Conservation (phyloP, 1,140 invertebrate species). For the Pseudachorutes palmiensis region DNA sequence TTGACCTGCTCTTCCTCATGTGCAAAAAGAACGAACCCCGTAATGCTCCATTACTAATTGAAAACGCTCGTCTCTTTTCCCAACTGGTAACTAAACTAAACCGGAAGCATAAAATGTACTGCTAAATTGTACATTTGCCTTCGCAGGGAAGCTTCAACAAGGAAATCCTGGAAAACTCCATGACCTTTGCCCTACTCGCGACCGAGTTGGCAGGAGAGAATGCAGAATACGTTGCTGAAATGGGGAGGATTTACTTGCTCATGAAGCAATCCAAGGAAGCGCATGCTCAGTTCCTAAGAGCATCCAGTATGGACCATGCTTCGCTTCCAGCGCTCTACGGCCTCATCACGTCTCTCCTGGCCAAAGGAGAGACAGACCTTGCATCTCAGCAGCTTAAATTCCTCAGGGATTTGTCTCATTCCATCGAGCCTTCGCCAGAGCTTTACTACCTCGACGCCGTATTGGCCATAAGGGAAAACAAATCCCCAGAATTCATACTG, state of each 20-base stretch:
- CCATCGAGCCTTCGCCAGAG: slow-evolving; percentile 47
- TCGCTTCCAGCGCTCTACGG: slow-evolving; percentile 62
- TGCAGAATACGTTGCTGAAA: slow-evolving; percentile 63
- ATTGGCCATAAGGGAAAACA: slow-evolving; percentile 50
- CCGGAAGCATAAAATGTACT: background rate
- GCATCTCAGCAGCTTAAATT: slow-evolving; percentile 78
- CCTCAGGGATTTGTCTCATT: slow-evolving; percentile 68
- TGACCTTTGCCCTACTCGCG: slow-evolving; percentile 64
- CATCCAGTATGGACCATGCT: slow-evolving; percentile 71
- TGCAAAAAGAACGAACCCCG: slow-evolving; percentile 65
- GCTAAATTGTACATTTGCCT: background rate
- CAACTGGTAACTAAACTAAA: slow-evolving; percentile 47
- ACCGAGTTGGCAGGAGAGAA: slow-evolving; percentile 60
- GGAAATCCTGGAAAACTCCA: slow-evolving; percentile 61
- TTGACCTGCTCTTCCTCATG: slow-evolving; percentile 58
- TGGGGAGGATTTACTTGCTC: slow-evolving; percentile 68
- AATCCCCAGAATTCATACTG: slow-evolving; percentile 49
- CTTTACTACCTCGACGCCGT: slow-evolving; percentile 61
- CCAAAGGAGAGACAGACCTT: slow-evolving; percentile 51
- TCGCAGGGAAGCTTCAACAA: slow-evolving; percentile 60
- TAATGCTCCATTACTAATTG: slow-evolving; percentile 61
- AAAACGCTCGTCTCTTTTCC: slow-evolving; percentile 66
- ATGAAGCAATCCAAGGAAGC: slow-evolving; percentile 69
- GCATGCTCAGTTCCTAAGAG: slow-evolving; percentile 54
- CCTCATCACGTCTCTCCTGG: slow-evolving; percentile 69